These are phyloP conservation scores for Nebria ingens DNA, from an alignment of 1,140 invertebrate species.

Conservation along the genomic window DNA sequence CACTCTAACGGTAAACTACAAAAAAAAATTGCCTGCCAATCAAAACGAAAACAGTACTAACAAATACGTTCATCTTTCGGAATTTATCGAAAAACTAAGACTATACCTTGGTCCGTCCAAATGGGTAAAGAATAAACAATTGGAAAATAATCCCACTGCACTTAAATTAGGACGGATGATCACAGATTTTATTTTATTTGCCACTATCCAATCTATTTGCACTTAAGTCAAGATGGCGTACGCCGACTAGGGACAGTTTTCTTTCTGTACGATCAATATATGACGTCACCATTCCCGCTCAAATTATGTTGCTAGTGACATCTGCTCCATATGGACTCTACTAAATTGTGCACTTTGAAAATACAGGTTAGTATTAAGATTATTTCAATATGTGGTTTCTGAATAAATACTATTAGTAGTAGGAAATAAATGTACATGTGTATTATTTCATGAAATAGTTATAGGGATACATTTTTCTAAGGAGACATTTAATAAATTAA, in stretches of 20 bases:
- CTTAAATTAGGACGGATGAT: slow-evolving; percentile 42
- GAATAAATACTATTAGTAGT: neutral
- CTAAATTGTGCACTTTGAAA: neutral
- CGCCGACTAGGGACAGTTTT: slow-evolving; percentile 32
- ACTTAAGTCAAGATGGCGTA: slow-evolving; percentile 35
- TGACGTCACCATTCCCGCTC: slow-evolving; percentile 40
- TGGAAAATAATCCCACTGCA: slow-evolving; percentile 43
- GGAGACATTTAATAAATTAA: too few relatives aligned
- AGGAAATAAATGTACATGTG: too few relatives aligned
- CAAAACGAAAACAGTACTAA: slow-evolving; percentile 16
- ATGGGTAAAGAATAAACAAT: slow-evolving; percentile 52
- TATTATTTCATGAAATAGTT: too few relatives aligned
- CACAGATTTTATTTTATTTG: slow-evolving; percentile 39
- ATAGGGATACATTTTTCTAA: too few relatives aligned
- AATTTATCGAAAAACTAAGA: slow-evolving; percentile 27
- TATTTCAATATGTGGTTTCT: neutral
- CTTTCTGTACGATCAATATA: slow-evolving; percentile 48
- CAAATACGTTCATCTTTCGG: neutral
- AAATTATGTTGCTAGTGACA: neutral
- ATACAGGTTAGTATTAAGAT: neutral
- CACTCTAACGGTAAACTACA: slow-evolving; percentile 18
- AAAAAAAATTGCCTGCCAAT: slow-evolving; percentile 13
- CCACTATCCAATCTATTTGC: slow-evolving; percentile 27
- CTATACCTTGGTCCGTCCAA: slow-evolving; percentile 57
- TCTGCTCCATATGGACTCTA: neutral